Evolutionary conservation across 2,888 invertebrate species (phyloP), one percentile per base, ranked within the genome.

Genomic region (Lasioglossum marginatum): DNA sequence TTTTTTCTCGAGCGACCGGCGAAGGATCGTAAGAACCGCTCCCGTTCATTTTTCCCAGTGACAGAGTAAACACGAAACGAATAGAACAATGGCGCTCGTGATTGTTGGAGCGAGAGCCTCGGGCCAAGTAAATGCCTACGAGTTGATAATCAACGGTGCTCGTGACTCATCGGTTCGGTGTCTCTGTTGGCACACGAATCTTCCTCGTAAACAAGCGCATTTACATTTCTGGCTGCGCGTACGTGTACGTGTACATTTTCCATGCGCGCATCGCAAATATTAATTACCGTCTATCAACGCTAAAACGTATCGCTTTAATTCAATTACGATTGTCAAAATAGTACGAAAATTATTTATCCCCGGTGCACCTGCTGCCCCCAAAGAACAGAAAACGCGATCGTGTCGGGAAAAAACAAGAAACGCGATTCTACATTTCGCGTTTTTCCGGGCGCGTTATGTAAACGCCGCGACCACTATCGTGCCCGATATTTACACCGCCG

Each of bases 131-230:
- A 83, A 80, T 78, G 68, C 73, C 40, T 66, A 68, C 48, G 40
- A 86, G 83, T 79, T 79, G 80, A 88, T 84, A 88, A 88, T 84
- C 79, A 82, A 43, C 72, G 16, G 75, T 77, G 73, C 57, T 83
- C 66, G 48, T 86, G 88, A 89, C 82, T 89, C 87, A 83, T 82
- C 81, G 76, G 83, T 78, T 80, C 78, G 74, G 77, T 80, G 82
- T 73, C 81, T 73, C 81, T 76, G 83, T 89, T 90, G 86, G 88
- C 87, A 90, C 70, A 71, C 68, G 81, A 63, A 76, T 43, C 72
- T 79, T 86, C 83, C 88, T 88, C 82, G 80, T 82, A 87, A 89
- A 88, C 87, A 89, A 89, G 89, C 80, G 72, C 83, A 86, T 87
- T 88, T 89, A 87, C 83, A 89, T 81, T 75, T 79, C 82, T 81